phyloP scores from a whole-genome alignment of 2,797 vertebrate species.

The Podarcis lilfordi region DNA sequence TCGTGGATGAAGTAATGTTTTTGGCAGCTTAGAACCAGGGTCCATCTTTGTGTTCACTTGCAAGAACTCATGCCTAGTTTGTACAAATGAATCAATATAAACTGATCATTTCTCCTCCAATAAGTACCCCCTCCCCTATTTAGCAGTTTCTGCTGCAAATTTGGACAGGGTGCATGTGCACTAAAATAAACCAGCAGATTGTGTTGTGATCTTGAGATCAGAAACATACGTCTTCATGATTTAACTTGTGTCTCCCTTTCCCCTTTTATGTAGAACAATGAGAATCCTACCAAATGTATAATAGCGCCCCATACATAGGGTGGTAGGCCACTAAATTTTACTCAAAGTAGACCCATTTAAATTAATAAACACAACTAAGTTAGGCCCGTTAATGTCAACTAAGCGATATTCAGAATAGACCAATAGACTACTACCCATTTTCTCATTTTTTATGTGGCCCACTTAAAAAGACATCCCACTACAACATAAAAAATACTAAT shows the following conservation, averaged over 20 bases:
- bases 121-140: too few relatives aligned
- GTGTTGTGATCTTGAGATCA: background rate
- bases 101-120: too few relatives aligned
- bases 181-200: background rate
- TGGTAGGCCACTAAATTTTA: too few relatives aligned
- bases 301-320: too few relatives aligned
- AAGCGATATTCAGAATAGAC: too few relatives aligned
- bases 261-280: background rate
- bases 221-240: background rate
- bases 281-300: background rate
- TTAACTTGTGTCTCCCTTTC: background rate
- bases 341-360: too few relatives aligned
- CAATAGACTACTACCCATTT: too few relatives aligned
- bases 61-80: background rate
- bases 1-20: background rate
- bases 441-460: background rate
- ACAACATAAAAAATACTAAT: constrained; percentile 4
- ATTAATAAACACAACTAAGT: too few relatives aligned
- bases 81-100: too few relatives aligned
- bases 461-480: background rate
- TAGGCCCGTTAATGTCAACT: too few relatives aligned
- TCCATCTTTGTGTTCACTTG: background rate
- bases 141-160: too few relatives aligned
- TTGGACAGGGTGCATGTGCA: background rate
- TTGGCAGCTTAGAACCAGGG: background rate